Percentiles rank a stretch among this genome's conserved stretches.
These are phyloP conservation scores for Neodiprion lecontei DNA, from an alignment of 1,140 invertebrate genomes.

Conservation along the genomic window DNA sequence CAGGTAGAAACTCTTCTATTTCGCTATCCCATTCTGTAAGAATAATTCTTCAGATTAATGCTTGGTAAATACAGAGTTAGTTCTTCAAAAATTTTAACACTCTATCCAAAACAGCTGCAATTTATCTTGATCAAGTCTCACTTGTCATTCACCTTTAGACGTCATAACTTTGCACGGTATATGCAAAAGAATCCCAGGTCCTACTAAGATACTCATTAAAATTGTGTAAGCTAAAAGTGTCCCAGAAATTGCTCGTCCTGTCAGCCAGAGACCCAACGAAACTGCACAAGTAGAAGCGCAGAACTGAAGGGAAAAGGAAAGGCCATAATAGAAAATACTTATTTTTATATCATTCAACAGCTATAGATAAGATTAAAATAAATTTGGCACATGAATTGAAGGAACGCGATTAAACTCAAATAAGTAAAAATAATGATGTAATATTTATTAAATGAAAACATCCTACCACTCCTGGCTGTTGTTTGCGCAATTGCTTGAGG, in stretches of 20 bases:
- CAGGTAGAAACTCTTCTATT: conserved; percentile 59
- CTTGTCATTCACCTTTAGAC: conserved; percentile 37
- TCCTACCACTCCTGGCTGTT: conserved; percentile 54
- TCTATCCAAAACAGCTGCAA: conserved; percentile 15
- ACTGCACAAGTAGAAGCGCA: conserved; percentile 43
- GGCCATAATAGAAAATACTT: background rate
- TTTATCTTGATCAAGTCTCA: background rate
- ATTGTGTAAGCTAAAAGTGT: conserved; percentile 46
- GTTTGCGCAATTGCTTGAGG: conserved; percentile 43
- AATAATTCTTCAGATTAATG: conserved; percentile 7
- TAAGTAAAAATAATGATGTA: background rate
- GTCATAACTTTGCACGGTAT: conserved; percentile 39
- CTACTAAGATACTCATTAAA: conserved; percentile 50
- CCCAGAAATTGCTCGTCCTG: conserved; percentile 45
- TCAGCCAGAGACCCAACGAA: conserved; percentile 49
- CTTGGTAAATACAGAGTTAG: background rate
- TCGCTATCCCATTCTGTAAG: conserved; percentile 56
- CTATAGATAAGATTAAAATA: no score
- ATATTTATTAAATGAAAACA: conserved; percentile 12
- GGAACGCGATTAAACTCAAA: background rate
- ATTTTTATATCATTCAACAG: background rate
- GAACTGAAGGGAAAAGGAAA: conserved; percentile 42
- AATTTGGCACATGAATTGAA: background rate
- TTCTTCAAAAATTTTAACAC: conserved; percentile 11
- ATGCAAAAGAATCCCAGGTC: conserved; percentile 44